Percentiles rank a stretch among this genome's conserved stretches.
Conservation (phyloP, 1,140 invertebrate species). For the Homalodisca vitripennis region DNA sequence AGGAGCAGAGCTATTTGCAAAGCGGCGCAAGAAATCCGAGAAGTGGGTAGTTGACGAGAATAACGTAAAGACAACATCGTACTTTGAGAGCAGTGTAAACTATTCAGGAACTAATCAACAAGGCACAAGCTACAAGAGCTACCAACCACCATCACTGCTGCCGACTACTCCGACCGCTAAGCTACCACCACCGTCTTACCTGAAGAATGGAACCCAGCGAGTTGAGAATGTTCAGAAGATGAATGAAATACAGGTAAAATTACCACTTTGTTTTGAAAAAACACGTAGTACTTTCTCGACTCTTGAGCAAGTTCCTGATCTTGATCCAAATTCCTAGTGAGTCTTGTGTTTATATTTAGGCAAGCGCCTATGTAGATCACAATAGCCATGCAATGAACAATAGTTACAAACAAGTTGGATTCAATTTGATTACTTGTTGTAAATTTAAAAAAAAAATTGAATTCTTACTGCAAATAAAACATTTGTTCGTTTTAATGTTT, state of each 20-base stretch:
- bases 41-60: constrained; percentile 84
- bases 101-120: constrained; percentile 43
- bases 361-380: too few species aligned
- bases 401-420: too few species aligned
- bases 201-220: constrained; percentile 49
- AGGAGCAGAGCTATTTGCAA: constrained; percentile 86
- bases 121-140: constrained; percentile 12
- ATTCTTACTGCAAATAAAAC: too few species aligned
- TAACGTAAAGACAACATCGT: constrained; percentile 48
- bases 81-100: constrained; percentile 36
- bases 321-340: too few species aligned
- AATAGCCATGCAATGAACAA: too few species aligned
- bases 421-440: too few species aligned
- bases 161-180: constrained; percentile 44
- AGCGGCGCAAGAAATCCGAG: constrained; percentile 79
- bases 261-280: too few species aligned
- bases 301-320: too few species aligned
- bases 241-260: constrained; percentile 58
- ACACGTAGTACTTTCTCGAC: too few species aligned
- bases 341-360: too few species aligned
- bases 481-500: too few species aligned
- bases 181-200: constrained; percentile 46
- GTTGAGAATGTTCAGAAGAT: constrained; percentile 54
- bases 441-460: too few species aligned
- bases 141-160: constrained; percentile 44